A percentile compares a stretch with the other conserved stretches of the same genome.
Conservation (phyloP, 2,888 invertebrate genomes). For the Cremastobaeus sp. region DNA sequence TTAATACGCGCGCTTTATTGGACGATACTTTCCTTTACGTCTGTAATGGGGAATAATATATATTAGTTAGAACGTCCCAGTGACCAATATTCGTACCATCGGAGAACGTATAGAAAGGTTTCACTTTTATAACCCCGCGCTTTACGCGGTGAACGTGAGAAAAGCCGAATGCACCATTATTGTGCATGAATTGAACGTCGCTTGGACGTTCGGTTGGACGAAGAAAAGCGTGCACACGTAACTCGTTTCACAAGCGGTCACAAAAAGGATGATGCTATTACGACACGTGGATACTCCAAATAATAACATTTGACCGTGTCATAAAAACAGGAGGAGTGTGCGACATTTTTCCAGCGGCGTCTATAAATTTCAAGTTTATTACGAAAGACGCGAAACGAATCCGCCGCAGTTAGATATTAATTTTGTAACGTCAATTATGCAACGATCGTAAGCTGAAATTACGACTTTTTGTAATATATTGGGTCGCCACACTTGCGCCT, state of each 20-base stretch:
- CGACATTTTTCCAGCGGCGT: slow-evolving; percentile 12
- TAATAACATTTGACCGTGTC: slow-evolving; percentile 11
- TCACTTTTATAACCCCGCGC: no score
- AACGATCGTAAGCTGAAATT: slow-evolving; percentile 21
- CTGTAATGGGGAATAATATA: no score
- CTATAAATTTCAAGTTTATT: slow-evolving; percentile 10
- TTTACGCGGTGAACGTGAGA: slow-evolving; percentile 42
- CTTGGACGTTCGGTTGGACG: slow-evolving; percentile 1
- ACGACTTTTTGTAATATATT: slow-evolving; percentile 6
- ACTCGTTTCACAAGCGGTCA: slow-evolving; percentile 16
- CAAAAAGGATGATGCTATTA: slow-evolving; percentile 17
- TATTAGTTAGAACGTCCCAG: no score
- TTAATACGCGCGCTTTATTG: no score
- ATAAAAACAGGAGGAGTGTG: slow-evolving; percentile 8
- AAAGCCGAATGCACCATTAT: slow-evolving; percentile 19
- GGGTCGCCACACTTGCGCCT: no score
- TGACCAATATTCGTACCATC: no score
- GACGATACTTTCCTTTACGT: no score
- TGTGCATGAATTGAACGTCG: slow-evolving; percentile 5
- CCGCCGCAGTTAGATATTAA: slow-evolving; percentile 4
- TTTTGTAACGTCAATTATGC: slow-evolving; percentile 25
- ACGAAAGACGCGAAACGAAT: not conserved
- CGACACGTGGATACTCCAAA: slow-evolving; percentile 5
- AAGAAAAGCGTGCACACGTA: slow-evolving; percentile 11
- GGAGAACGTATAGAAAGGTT: no score